A percentile compares a stretch with the other conserved stretches of the same genome.
phyloP scores from a whole-genome alignment of 2,113 vertebrate species.

The Narcine bancroftii region DNA sequence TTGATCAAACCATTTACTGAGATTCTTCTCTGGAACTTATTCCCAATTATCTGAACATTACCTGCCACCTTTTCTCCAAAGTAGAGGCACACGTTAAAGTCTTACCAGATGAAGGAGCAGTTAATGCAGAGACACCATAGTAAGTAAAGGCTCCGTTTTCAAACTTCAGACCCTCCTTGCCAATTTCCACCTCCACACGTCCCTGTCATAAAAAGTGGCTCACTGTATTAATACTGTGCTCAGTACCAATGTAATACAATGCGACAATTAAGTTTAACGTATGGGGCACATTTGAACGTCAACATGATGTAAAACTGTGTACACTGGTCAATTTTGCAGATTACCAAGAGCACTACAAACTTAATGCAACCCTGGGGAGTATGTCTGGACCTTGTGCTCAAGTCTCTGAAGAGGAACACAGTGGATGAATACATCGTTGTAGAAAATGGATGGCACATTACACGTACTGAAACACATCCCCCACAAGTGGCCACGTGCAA shows the following conservation, averaged over 20 bases:
- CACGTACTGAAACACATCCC: not conserved
- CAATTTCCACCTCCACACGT: conserved; percentile 83
- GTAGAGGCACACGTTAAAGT: not conserved
- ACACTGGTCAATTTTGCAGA: not conserved
- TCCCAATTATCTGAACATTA: too few species aligned
- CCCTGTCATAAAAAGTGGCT: conserved; percentile 53
- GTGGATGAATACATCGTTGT: too few species aligned
- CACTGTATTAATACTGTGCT: too few species aligned
- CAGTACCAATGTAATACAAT: not conserved
- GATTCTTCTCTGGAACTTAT: too few species aligned
- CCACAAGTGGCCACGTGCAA: not conserved
- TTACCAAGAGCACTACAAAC: not conserved
- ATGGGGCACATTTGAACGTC: not conserved
- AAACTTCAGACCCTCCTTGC: conserved; percentile 83
- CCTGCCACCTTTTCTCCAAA: too few species aligned
- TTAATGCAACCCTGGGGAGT: not conserved
- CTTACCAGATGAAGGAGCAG: conserved; percentile 72
- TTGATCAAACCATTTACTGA: too few species aligned
- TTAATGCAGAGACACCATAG: conserved; percentile 76
- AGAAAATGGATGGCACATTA: too few species aligned
- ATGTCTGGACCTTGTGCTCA: too few species aligned
- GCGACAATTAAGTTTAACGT: not conserved
- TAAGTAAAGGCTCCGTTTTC: conserved; percentile 87
- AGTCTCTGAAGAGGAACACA: too few species aligned
- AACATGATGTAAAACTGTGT: not conserved